phyloP scores from a whole-genome alignment of 2,113 vertebrate species.

The Numida meleagris region DNA sequence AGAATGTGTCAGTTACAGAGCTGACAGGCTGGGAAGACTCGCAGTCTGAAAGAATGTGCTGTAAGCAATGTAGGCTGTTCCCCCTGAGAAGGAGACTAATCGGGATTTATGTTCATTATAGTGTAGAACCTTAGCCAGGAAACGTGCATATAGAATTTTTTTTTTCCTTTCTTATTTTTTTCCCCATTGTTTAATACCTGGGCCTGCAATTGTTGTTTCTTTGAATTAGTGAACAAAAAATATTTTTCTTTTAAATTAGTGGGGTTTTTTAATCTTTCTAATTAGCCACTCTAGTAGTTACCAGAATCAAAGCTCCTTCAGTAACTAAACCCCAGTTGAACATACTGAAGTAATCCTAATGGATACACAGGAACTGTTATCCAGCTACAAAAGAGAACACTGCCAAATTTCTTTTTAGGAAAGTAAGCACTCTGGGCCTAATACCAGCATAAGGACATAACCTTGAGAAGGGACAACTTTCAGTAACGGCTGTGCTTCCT shows the following conservation, averaged over 20 bases:
- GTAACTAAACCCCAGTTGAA: not conserved
- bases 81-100: not conserved
- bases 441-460: not conserved
- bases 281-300: not conserved
- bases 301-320: not conserved
- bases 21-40: conserved; percentile 49
- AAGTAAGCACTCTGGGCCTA: not conserved
- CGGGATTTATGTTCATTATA: not conserved
- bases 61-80: not conserved
- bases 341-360: not conserved
- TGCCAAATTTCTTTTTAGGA: not conserved
- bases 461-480: not conserved
- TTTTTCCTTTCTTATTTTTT: not conserved
- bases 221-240: not conserved
- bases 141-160: not conserved
- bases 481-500: accelerated
- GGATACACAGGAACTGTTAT: not conserved
- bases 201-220: not conserved
- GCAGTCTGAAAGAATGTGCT: conserved; percentile 1
- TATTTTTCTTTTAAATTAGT: not conserved
- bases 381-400: not conserved
- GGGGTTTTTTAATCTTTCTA: not conserved
- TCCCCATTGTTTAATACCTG: not conserved
- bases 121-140: not conserved
- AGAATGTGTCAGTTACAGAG: conserved; percentile 21